Conservation (phyloP, 2,888 invertebrate genomes). For the Ernsta delagoae region DNA sequence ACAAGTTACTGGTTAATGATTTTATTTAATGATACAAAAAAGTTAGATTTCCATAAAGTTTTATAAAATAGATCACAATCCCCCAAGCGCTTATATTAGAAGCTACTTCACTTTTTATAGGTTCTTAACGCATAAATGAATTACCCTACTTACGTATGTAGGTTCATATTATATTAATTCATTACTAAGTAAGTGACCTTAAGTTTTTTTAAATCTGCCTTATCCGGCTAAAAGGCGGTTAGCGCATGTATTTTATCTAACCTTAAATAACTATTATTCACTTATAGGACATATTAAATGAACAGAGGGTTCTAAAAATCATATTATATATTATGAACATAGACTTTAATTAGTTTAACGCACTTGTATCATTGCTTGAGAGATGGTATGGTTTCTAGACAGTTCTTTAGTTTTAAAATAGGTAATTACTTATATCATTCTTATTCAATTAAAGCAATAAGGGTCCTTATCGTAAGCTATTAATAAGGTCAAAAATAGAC, state of each 20-base stretch:
- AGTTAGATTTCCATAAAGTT: neutral
- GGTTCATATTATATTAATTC: neutral
- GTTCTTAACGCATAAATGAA: neutral
- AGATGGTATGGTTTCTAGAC: too few species aligned
- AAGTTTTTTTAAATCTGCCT: conserved; percentile 1
- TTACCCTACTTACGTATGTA: neutral
- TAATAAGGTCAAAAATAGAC: too few species aligned
- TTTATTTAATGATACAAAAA: neutral
- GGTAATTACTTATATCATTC: too few species aligned
- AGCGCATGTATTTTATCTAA: neutral
- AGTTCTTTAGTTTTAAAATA: too few species aligned
- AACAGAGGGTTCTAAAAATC: neutral
- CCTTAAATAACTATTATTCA: neutral
- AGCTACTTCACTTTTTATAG: neutral
- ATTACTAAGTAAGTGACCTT: neutral
- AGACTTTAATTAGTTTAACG: too few species aligned
- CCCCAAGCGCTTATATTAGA: neutral
- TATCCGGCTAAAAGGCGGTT: neutral
- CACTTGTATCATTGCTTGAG: too few species aligned
- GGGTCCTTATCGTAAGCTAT: too few species aligned
- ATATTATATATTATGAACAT: too few species aligned
- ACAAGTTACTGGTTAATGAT: neutral
- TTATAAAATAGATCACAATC: neutral
- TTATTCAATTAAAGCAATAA: too few species aligned
- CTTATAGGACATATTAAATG: neutral